Evolutionary conservation across 2,888 invertebrate genomes (phyloP), one percentile per base, ranked within the genome.

Genomic region (Yponomeuta evonymella): DNA sequence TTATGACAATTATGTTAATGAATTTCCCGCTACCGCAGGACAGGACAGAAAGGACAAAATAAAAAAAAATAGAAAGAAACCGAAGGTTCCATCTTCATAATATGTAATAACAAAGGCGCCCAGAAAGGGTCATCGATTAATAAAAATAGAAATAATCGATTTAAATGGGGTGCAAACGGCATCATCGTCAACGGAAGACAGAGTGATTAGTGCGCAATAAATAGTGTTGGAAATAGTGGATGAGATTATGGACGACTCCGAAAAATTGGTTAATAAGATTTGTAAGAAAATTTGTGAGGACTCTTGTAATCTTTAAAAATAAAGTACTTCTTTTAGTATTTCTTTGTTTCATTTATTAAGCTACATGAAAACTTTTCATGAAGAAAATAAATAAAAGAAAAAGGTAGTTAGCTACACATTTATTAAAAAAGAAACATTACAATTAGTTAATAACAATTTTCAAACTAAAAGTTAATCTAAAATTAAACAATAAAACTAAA

Each of bases 71-170:
- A 66, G 11, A 33, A 66, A 66, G 9, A 66, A 66, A 33, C 15
- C 2, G 15, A 66, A 66, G 30, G 29, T 6, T 66, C 66, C 30
- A 33, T 66, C 66, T 12, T 66, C 66, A 23, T 23, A 23, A 33
- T 66, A 66, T 15, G 36, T 66, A 2, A 66, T 66, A 2, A 66
- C 66, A 30, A 66, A 66, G 23, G 15, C 36, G 66, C 66, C 66
- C 4, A 66, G 29, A 29, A 64, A 12, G 64, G 64, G 15, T n/a
- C 63, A 29, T 10, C 10, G 30, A 66, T 5, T 10, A 33, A 30
- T 33, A 30, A 30, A 66, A 33, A 36, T 66, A 12, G 10, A 30
- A 30, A 66, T 66, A 30, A 29, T 64, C 2, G 9, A 64, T 9
- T 11, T 64, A 5, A 64, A 12, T 6, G 8, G 66, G 4, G 66